These are phyloP conservation scores for Pelusios castaneus DNA, from an alignment of 2,113 vertebrate genomes.

Conservation along the genomic window DNA sequence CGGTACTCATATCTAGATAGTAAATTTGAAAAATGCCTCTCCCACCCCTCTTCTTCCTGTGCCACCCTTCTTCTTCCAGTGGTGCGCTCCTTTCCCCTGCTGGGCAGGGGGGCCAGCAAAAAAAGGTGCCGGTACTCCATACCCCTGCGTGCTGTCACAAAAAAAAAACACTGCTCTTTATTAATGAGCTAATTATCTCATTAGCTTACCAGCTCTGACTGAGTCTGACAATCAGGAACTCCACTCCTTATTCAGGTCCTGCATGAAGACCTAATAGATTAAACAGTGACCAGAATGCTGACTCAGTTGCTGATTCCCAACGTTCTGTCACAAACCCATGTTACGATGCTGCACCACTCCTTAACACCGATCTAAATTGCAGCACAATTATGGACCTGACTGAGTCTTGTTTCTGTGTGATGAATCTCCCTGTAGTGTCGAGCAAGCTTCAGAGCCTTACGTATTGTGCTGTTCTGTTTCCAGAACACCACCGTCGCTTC, in stretches of 20 bases:
- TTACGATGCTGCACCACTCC: neutral
- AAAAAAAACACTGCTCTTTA: too few relatives aligned
- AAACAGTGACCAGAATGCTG: neutral
- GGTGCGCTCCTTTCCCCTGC: too few relatives aligned
- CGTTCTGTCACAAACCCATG: neutral
- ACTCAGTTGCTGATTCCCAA: neutral
- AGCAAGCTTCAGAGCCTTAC: neutral
- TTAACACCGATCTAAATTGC: neutral
- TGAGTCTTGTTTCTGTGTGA: neutral
- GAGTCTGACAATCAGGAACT: neutral
- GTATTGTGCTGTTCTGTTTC: rapidly evolving
- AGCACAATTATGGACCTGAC: rapidly evolving
- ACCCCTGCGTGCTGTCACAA: too few relatives aligned
- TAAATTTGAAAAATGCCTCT: too few relatives aligned
- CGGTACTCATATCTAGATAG: too few relatives aligned
- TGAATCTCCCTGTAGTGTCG: neutral
- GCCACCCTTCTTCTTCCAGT: too few relatives aligned
- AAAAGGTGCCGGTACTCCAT: too few relatives aligned
- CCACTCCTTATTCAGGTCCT: neutral
- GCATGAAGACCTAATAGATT: neutral
- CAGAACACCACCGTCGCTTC: neutral
- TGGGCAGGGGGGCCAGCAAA: too few relatives aligned
- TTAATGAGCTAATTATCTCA: neutral
- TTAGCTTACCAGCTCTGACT: neutral
- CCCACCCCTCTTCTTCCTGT: too few relatives aligned